These are phyloP conservation scores for Serrognathus titanus DNA, from an alignment of 2,888 invertebrate species.

Conservation along the genomic window DNA sequence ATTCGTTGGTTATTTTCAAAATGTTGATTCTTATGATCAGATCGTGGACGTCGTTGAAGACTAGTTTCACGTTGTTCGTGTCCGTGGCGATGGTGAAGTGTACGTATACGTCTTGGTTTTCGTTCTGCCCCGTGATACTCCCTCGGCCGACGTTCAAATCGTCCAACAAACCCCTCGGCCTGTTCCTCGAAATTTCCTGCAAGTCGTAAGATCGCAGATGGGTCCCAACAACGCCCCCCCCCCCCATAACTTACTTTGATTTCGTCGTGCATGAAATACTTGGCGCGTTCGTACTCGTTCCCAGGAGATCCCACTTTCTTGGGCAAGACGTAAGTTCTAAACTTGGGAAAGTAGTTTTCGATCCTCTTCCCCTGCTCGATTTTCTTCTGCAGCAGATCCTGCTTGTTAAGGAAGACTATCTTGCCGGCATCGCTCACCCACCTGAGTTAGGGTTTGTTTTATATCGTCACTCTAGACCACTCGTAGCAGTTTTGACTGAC, in stretches of 20 bases:
- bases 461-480: too few relatives aligned
- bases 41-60: conserved; percentile 71
- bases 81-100: conserved; percentile 75
- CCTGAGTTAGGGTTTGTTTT: conserved; percentile 42
- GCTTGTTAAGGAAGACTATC: conserved; percentile 80
- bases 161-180: conserved; percentile 45
- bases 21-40: conserved; percentile 49
- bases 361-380: conserved; percentile 63
- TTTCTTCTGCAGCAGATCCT: conserved; percentile 71
- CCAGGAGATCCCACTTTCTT: conserved; percentile 50
- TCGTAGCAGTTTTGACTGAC: too few relatives aligned
- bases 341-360: conserved; percentile 65
- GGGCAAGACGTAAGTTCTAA: conserved; percentile 51
- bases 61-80: conserved; percentile 67
- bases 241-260: conserved; percentile 55
- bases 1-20: background rate
- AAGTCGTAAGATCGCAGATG: conserved; percentile 21
- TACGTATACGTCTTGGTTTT: conserved; percentile 60
- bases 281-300: conserved; percentile 64
- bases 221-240: too few relatives aligned
- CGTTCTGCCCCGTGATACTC: conserved; percentile 29
- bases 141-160: conserved; percentile 31
- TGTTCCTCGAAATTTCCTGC: conserved; percentile 57
- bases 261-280: conserved; percentile 64
- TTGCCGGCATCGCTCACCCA: conserved; percentile 72